Evolutionary conservation across 2,888 invertebrate species (phyloP).

Genomic region (Meiosimyza platycephala): DNA sequence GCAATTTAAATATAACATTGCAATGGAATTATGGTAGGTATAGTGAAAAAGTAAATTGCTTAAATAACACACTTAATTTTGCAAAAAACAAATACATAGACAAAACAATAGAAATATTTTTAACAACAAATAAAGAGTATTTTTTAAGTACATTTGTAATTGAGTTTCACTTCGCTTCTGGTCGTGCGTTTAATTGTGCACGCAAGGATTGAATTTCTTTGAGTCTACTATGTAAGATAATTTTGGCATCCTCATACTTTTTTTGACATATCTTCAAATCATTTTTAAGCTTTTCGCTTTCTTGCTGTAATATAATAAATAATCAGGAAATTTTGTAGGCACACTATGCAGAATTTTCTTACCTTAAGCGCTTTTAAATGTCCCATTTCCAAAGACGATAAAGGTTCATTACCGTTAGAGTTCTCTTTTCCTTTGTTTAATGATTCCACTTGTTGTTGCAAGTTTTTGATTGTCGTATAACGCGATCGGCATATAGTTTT

Average conservation of each 20-base stretch:
- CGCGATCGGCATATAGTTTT: conserved; percentile 60
- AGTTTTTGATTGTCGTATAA: conserved; percentile 50
- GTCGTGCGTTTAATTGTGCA: conserved; percentile 31
- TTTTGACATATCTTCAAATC: conserved; percentile 45
- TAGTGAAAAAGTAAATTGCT: not conserved
- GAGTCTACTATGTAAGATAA: conserved; percentile 44
- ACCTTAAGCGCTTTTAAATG: conserved; percentile 52
- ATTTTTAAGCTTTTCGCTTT: conserved; percentile 45
- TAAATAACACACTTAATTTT: conserved; percentile 21
- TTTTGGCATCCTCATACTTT: conserved; percentile 52
- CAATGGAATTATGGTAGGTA: not conserved
- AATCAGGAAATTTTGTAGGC: not conserved
- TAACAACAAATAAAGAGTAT: conserved; percentile 31
- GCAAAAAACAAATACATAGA: no score
- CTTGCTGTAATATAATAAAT: conserved; percentile 42
- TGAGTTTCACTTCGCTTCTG: not conserved
- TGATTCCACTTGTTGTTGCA: conserved; percentile 50
- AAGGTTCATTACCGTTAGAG: conserved; percentile 38
- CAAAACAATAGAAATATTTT: not conserved
- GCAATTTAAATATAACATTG: not conserved
- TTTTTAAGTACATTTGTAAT: conserved; percentile 33
- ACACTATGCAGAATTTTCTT: not conserved
- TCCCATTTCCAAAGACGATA: conserved; percentile 49
- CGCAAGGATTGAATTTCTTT: conserved; percentile 43
- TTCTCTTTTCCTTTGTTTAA: conserved; percentile 49